phyloP scores from a whole-genome alignment of 1,140 invertebrate species.

The Drosophila yakuba region DNA sequence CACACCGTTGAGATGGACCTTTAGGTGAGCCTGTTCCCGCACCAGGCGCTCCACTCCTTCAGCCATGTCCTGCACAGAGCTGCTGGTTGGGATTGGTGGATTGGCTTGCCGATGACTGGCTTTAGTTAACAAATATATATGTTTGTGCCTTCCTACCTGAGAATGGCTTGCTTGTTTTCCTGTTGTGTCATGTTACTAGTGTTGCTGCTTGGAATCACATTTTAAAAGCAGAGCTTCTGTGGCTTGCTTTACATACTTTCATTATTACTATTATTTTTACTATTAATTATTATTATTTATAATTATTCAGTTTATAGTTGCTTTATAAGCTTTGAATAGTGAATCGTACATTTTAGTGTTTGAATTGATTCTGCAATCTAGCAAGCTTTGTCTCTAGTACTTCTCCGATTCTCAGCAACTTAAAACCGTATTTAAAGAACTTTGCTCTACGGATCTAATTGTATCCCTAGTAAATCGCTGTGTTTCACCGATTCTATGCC shows the following conservation, averaged over 20 bases:
- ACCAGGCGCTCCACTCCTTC: constrained; percentile 49
- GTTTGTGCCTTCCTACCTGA: constrained; percentile 25
- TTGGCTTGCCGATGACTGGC: background rate
- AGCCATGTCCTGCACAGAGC: constrained; percentile 28
- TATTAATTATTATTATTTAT: no score
- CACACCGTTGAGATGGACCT: constrained; percentile 33
- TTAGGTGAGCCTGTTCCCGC: constrained; percentile 41
- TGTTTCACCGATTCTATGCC: constrained; percentile 6
- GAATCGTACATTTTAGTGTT: no score
- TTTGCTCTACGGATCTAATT: no score
- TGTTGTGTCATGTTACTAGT: constrained; percentile 50
- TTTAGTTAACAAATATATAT: background rate
- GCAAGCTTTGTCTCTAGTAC: background rate
- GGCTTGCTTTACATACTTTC: no score
- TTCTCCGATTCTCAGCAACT: no score
- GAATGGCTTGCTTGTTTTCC: constrained; percentile 22
- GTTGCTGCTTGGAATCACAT: background rate
- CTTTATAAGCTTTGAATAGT: no score
- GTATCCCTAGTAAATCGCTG: background rate
- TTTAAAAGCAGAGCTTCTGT: background rate
- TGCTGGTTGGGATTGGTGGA: constrained; percentile 3
- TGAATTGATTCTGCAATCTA: background rate
- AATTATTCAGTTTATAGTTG: background rate
- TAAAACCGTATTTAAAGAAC: no score
- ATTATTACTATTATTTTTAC: no score